These are phyloP conservation scores for Tanypteryx hageni DNA, from an alignment of 2,888 invertebrate species.

Conservation along the genomic window DNA sequence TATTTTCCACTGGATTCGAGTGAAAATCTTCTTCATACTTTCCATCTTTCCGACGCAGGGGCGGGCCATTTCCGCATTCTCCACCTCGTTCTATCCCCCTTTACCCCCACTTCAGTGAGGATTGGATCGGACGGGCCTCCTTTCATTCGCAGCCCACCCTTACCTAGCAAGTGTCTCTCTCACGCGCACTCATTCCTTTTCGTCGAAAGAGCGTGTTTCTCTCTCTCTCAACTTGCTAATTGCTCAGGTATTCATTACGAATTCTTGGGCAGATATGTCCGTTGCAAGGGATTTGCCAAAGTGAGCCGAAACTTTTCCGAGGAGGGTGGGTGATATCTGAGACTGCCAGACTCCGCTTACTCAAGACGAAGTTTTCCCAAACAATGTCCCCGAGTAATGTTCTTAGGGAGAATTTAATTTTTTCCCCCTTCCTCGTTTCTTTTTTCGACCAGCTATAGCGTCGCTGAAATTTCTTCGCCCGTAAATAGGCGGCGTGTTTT, in stretches of 20 bases:
- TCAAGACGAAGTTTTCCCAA: background rate
- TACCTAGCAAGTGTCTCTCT: background rate
- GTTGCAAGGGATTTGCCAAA: slow-evolving; percentile 39
- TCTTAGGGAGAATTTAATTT: background rate
- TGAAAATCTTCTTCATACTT: background rate
- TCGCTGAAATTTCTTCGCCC: too few relatives aligned
- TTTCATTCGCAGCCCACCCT: background rate
- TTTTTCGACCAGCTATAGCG: too few relatives aligned
- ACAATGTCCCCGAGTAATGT: background rate
- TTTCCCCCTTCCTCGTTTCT: background rate
- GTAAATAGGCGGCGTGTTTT: too few relatives aligned
- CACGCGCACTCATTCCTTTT: background rate
- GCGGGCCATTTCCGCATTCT: background rate
- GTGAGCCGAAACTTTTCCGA: background rate
- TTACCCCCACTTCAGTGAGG: background rate
- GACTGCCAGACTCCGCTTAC: background rate
- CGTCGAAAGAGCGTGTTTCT: background rate
- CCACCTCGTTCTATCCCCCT: background rate
- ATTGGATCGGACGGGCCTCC: slow-evolving; percentile 7
- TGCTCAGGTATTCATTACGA: slow-evolving; percentile 40
- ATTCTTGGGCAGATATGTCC: background rate
- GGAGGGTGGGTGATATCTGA: background rate
- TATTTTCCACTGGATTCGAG: background rate
- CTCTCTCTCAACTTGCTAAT: slow-evolving; percentile 28
- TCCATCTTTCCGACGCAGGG: background rate